phyloP scores from a whole-genome alignment of 1,140 invertebrate species.

The Drosophila lacteicornis region DNA sequence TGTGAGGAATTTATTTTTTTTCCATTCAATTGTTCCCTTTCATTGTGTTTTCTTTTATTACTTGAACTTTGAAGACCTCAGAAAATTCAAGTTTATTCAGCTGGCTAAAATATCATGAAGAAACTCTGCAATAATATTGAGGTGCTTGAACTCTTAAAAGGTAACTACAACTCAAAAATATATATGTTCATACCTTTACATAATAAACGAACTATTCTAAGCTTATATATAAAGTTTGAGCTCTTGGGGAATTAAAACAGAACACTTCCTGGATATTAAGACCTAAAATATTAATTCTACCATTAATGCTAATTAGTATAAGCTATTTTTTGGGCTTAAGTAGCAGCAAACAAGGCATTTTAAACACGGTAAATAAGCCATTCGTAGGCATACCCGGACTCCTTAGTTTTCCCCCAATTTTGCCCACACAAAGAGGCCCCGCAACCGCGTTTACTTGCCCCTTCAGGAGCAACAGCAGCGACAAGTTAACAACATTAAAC shows the following conservation, averaged over 20 bases:
- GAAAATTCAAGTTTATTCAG: not conserved
- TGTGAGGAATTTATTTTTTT: not conserved
- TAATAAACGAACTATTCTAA: not conserved
- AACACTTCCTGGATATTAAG: not conserved
- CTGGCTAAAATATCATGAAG: not conserved
- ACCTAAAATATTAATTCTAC: not conserved
- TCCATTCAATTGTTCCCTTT: not conserved
- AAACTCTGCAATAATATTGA: not conserved
- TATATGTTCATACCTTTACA: not conserved
- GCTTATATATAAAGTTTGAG: not conserved
- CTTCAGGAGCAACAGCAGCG: constrained; percentile 22
- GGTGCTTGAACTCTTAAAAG: not conserved
- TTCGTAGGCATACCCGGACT: not conserved
- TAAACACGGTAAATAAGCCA: not conserved
- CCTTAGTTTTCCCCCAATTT: not conserved
- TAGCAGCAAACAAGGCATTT: not conserved
- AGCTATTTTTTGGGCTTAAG: not conserved
- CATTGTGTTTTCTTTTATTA: constrained; percentile 1
- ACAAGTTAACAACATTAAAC: constrained; percentile 63
- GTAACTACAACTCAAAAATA: not conserved
- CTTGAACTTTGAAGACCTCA: not conserved
- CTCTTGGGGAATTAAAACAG: not conserved
- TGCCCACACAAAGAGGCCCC: not conserved
- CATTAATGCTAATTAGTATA: not conserved
- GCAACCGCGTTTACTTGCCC: not conserved